These are phyloP conservation scores for Drosophila lutescens DNA, from an alignment of 2,888 invertebrate genomes.

Conservation along the genomic window DNA sequence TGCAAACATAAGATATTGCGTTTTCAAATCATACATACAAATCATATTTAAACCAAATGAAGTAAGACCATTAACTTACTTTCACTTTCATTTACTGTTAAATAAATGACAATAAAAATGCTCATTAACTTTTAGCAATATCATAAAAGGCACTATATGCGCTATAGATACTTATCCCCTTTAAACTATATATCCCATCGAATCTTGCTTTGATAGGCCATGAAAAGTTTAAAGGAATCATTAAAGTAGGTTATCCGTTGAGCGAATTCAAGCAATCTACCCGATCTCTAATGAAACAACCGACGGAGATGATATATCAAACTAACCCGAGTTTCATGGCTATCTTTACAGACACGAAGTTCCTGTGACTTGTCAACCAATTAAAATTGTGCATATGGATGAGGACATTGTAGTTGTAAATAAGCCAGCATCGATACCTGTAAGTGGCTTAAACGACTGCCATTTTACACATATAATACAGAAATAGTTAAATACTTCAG, in stretches of 20 bases:
- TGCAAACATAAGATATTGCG: not conserved
- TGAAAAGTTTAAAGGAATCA: not conserved
- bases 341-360: constrained; percentile 96
- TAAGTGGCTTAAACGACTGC: constrained; percentile 96
- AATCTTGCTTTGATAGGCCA: not conserved
- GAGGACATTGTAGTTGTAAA: constrained; percentile 99
- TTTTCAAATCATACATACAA: not conserved
- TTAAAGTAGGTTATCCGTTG: not conserved
- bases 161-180: too few relatives aligned
- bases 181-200: not conserved
- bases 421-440: constrained; percentile 99
- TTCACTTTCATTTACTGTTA: not conserved
- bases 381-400: constrained; percentile 98
- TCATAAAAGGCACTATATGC: not conserved
- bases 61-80: not conserved
- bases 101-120: not conserved
- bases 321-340: constrained; percentile 44
- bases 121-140: not conserved
- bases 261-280: not conserved
- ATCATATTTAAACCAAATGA: not conserved
- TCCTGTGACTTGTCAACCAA: constrained; percentile 98
- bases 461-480: constrained; percentile 84
- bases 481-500: constrained; percentile 1
- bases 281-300: constrained; percentile 20
- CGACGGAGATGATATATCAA: constrained; percentile 23